Evolutionary conservation across 2,888 invertebrate species (phyloP), one percentile per base, ranked within the genome.

Genomic region (Ommatoiulus sabulosus): DNA sequence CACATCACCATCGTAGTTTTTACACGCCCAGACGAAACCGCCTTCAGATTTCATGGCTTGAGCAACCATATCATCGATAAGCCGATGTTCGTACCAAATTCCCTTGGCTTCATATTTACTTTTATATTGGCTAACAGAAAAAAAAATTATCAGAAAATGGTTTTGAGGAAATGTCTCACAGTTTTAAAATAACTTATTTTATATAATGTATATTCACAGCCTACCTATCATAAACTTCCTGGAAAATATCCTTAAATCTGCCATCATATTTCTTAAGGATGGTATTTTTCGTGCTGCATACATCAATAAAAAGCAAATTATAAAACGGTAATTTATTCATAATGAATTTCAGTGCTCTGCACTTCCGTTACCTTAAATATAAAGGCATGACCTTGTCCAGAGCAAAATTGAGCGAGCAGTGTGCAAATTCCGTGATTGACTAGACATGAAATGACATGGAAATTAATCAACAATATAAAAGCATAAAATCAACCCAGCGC

Each of bases 21-120:
- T 99, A 93, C 99, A 99, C 10, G 99, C 98, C 99, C 99, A 99
- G 0, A 99, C 98, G 93, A 99, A 99, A 84, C 99, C 99, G 90
- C 99, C 99, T 91, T 98, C 97, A 0, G 97, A 97, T 93, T 99
- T 99, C 97, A 99, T 97, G 52, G 96, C 96, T 92, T 98, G 98
- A 2, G 99, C 99, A 17, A 99, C 99, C 99, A 99, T 99, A 92
- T 99, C 99, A 92, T 99, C 99, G 92, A 99, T 99, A 88, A 99
- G 94, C 90, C 99, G 95, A 93, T 99, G 99, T 93, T 99, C 99
- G 92, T 99, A 99, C 98, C 98, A 99, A 91, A 99, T 96, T 5
- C 95, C 95, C 90, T 95, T 95, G 0, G 95, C 96, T 92, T 99
- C 98, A 92, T 94, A 99, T 91, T 96, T 93, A 0, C 94, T 89